phyloP scores from a whole-genome alignment of 2,888 invertebrate species.

The Azorinus chamasolen region DNA sequence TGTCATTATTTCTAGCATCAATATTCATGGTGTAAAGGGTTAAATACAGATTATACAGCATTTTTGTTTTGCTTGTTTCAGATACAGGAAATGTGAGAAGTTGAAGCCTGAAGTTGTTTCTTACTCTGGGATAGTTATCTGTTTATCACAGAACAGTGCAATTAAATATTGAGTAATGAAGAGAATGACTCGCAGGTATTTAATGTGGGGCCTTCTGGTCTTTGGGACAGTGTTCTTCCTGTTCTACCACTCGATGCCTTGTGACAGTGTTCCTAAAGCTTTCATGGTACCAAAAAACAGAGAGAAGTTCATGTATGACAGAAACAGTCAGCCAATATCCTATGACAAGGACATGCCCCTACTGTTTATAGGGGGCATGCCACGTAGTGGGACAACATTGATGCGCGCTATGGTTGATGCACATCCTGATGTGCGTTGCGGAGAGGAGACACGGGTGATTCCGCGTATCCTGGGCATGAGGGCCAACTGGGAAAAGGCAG shows the following conservation, averaged over 20 bases:
- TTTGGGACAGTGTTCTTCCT: constrained; percentile 18
- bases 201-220: constrained; percentile 10
- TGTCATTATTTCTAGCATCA: no score
- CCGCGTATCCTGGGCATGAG: constrained; percentile 98
- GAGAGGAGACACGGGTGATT: constrained; percentile 98
- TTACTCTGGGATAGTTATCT: no score
- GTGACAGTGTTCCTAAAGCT: constrained; percentile 66
- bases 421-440: constrained; percentile 98
- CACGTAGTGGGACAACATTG: constrained; percentile 98
- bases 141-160: background rate
- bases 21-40: no score
- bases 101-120: no score
- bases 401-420: constrained; percentile 99
- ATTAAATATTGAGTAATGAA: constrained; percentile 6
- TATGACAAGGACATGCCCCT: constrained; percentile 89
- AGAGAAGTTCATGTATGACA: constrained; percentile 75
- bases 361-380: constrained; percentile 94
- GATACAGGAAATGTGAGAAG: no score
- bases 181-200: constrained; percentile 18
- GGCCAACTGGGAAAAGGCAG: constrained; percentile 97
- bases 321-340: constrained; percentile 69
- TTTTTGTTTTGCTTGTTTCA: no score
- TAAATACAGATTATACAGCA: no score
- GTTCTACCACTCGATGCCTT: constrained; percentile 66
- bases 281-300: constrained; percentile 77